These are phyloP conservation scores for Ispidina lecontei DNA, from an alignment of 2,797 vertebrate species.

Conservation along the genomic window DNA sequence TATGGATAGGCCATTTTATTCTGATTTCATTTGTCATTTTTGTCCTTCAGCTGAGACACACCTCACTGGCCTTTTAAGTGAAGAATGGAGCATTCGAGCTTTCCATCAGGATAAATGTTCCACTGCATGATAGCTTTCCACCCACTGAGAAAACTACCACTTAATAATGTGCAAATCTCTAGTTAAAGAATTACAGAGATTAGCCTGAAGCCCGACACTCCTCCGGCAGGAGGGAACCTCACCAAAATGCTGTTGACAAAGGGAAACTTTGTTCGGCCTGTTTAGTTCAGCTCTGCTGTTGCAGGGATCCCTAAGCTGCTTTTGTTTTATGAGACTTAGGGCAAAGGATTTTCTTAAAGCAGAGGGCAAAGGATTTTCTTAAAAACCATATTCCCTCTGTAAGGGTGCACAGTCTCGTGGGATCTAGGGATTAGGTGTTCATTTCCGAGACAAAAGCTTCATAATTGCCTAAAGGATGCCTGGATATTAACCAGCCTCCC, in stretches of 20 bases:
- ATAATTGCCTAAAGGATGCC: slow-evolving; percentile 48
- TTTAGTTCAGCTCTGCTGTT: slow-evolving; percentile 48
- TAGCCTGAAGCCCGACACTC: slow-evolving; percentile 62
- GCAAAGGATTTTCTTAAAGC: slow-evolving; percentile 52
- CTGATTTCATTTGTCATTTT: neutral
- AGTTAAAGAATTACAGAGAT: slow-evolving; percentile 63
- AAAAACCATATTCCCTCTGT: slow-evolving; percentile 10
- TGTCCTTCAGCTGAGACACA: neutral
- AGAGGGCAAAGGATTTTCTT: slow-evolving; percentile 45
- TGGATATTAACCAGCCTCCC: slow-evolving; percentile 44
- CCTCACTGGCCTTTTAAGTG: neutral
- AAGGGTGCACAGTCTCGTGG: slow-evolving; percentile 17
- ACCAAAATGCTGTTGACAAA: slow-evolving; percentile 55
- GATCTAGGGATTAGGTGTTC: slow-evolving; percentile 50
- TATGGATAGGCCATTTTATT: neutral
- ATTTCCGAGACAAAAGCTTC: slow-evolving; percentile 63
- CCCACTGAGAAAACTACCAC: slow-evolving; percentile 33
- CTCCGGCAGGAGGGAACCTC: slow-evolving; percentile 54
- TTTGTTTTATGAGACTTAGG: slow-evolving; percentile 53
- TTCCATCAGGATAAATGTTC: neutral
- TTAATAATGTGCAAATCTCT: slow-evolving; percentile 65
- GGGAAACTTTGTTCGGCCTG: slow-evolving; percentile 51
- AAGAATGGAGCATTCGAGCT: slow-evolving; percentile 10
- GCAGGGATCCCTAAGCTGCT: slow-evolving; percentile 49
- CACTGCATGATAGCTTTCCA: neutral